Evolutionary conservation across 2,113 vertebrate species (phyloP).

Genomic region (Pluvianellus socialis): DNA sequence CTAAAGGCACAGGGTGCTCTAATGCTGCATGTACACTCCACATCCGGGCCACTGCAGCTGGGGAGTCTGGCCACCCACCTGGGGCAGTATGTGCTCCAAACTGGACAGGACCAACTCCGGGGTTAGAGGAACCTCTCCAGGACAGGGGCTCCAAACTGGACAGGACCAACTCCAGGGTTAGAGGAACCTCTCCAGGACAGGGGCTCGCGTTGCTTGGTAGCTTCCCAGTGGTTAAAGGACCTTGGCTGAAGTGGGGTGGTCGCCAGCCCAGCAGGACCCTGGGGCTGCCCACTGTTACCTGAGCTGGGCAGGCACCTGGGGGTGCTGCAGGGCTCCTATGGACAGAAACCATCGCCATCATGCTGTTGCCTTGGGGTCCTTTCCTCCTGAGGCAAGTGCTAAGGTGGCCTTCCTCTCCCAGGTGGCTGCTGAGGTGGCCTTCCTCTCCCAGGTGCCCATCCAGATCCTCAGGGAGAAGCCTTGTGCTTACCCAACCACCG

Average conservation of each 20-base stretch:
- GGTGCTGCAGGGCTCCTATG: not conserved
- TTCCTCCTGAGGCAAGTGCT: not conserved
- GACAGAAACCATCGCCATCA: not conserved
- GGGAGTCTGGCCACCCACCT: not conserved
- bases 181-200: not conserved
- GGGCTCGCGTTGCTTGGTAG: not conserved
- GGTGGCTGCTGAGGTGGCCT: not conserved
- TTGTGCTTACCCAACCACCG: not conserved
- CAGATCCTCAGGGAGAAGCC: not conserved
- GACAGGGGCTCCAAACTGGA: not conserved
- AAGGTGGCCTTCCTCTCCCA: not conserved
- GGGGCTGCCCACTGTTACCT: not conserved
- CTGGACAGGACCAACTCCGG: not conserved
- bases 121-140: not conserved
- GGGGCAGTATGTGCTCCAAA: no score
- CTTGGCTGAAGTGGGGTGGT: not conserved
- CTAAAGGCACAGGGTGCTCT: not conserved
- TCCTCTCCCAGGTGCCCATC: not conserved
- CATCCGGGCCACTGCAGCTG: not conserved
- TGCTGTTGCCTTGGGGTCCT: not conserved
- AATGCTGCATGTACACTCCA: rapidly evolving
- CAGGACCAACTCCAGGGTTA: not conserved
- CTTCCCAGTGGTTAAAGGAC: not conserved
- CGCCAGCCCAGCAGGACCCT: not conserved
- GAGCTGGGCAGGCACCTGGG: rapidly evolving